These are phyloP conservation scores for Teleopsis dalmanni DNA, from an alignment of 1,140 invertebrate species.

Conservation along the genomic window DNA sequence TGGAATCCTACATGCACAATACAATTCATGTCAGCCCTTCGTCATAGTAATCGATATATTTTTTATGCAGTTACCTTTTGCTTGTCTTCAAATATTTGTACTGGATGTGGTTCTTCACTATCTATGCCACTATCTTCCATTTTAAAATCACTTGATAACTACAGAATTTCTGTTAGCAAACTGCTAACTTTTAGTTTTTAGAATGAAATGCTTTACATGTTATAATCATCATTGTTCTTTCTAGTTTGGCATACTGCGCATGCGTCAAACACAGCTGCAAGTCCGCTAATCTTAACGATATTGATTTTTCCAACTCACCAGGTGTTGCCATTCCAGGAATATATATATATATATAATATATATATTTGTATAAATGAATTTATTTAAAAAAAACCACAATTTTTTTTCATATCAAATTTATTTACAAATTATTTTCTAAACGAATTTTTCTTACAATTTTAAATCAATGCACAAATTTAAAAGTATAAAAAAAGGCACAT, in stretches of 20 bases:
- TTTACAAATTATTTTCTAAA: slow-evolving; percentile 4
- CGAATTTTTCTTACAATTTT: neutral
- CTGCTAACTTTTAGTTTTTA: slow-evolving; percentile 1
- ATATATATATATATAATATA: too few species aligned
- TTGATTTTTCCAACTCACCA: slow-evolving; percentile 5
- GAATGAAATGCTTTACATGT: too few species aligned
- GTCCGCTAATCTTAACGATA: too few species aligned
- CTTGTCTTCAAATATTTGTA: neutral
- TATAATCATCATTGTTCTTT: too few species aligned
- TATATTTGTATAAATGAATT: too few species aligned
- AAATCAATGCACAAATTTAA: slow-evolving; percentile 30
- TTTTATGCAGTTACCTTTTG: neutral
- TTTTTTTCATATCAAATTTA: slow-evolving; percentile 5
- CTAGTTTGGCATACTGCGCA: slow-evolving; percentile 1
- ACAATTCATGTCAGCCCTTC: neutral
- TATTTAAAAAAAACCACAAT: too few species aligned
- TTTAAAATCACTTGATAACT: slow-evolving; percentile 2
- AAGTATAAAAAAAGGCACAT: slow-evolving; percentile 16
- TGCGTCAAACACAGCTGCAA: slow-evolving; percentile 3
- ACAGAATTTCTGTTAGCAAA: neutral
- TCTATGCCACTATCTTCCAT: slow-evolving; percentile 43
- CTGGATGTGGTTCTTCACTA: slow-evolving; percentile 34
- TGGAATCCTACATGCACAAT: neutral
- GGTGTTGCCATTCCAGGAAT: slow-evolving; percentile 4
- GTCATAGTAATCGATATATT: neutral